Percentiles rank a stretch among this genome's conserved stretches.
phyloP scores from a whole-genome alignment of 2,888 invertebrate species.

The Archips xylosteana region DNA sequence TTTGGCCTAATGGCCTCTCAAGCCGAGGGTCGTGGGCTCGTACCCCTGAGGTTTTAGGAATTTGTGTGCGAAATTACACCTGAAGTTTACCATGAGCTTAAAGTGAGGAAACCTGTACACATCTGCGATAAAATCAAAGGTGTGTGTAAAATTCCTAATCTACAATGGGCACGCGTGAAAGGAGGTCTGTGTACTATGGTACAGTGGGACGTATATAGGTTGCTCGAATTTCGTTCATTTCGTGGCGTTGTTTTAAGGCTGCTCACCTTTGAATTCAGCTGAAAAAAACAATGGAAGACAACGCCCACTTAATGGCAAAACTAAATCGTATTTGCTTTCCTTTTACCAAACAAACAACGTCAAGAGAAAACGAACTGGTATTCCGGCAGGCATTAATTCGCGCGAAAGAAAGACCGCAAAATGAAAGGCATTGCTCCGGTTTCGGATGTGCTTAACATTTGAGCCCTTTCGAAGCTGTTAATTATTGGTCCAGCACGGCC shows the following conservation, averaged over 20 bases:
- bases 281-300: background rate
- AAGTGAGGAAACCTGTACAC: no score
- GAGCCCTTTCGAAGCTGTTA: conserved; percentile 62
- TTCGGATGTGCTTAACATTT: conserved; percentile 59
- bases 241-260: background rate
- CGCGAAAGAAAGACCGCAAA: conserved; percentile 55
- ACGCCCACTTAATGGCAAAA: background rate
- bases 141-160: no score
- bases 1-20: no score
- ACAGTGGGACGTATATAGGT: no score
- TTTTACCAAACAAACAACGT: background rate
- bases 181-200: no score
- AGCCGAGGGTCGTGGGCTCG: no score
- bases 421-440: conserved; percentile 62
- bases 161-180: no score
- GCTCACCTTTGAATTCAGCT: background rate
- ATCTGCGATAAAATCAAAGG: no score
- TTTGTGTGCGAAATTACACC: no score
- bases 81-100: no score
- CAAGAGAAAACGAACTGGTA: conserved; percentile 15
- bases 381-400: conserved; percentile 34
- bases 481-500: conserved; percentile 58
- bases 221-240: no score
- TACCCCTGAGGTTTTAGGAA: no score
- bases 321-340: background rate